Conservation (phyloP, 1,140 invertebrate species). For the Drosophila dunni region DNA sequence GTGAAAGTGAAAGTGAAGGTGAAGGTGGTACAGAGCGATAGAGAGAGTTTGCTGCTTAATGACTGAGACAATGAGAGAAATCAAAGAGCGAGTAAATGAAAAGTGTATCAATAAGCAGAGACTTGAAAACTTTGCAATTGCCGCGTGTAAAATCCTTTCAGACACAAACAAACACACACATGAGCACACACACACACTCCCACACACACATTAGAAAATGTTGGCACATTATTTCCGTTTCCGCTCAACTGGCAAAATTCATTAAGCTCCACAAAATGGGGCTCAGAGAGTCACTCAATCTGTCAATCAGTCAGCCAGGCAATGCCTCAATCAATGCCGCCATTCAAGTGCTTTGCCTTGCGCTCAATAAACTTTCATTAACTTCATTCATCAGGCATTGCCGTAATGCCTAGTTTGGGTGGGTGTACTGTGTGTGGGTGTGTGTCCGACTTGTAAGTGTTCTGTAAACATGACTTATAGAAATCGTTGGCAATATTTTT, state of each 20-base stretch:
- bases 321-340: slow-evolving; percentile 49
- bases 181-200: slow-evolving; percentile 3
- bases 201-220: slow-evolving; percentile 44
- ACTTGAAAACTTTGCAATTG: slow-evolving; percentile 58
- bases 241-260: slow-evolving; percentile 79
- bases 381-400: slow-evolving; percentile 61
- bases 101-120: slow-evolving; percentile 69
- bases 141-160: slow-evolving; percentile 40
- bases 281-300: slow-evolving; percentile 47
- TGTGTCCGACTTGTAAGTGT: slow-evolving; percentile 65
- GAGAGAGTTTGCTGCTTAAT: slow-evolving; percentile 38
- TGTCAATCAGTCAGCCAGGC: slow-evolving; percentile 39
- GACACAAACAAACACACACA: slow-evolving; percentile 7
- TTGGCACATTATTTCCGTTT: slow-evolving; percentile 72
- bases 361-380: slow-evolving; percentile 80
- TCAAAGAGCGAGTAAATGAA: slow-evolving; percentile 39
- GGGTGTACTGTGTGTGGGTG: neutral
- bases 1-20: neutral
- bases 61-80: slow-evolving; percentile 40
- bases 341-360: slow-evolving; percentile 47
- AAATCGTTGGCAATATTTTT: slow-evolving; percentile 67
- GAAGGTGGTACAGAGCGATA: neutral
- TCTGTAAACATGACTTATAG: slow-evolving; percentile 75
- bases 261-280: slow-evolving; percentile 65
- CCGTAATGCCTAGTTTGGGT: neutral